These are phyloP conservation scores for Chinchilla lanigera DNA, from an alignment of 2,113 vertebrate genomes.

Conservation along the genomic window DNA sequence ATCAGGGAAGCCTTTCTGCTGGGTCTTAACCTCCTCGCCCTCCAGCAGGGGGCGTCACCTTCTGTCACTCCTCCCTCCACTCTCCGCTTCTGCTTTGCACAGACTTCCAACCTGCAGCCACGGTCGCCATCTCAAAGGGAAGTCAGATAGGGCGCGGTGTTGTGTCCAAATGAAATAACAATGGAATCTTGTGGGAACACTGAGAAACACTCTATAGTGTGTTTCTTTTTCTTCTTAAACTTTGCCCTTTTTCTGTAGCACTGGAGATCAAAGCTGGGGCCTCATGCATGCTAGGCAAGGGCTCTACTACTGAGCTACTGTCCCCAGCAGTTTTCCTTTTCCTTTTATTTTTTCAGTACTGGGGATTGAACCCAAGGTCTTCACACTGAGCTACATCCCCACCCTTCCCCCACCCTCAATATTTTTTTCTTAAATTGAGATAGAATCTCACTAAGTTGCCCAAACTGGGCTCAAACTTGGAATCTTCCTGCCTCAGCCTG, in stretches of 20 bases:
- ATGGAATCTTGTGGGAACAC: not conserved
- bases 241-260: not conserved
- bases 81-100: rapidly evolving
- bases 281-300: not conserved
- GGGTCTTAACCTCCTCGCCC: not conserved
- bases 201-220: not conserved
- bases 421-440: not conserved
- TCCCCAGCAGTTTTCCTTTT: no score
- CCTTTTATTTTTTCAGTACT: not conserved
- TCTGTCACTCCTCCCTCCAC: not conserved
- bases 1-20: not conserved
- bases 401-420: rapidly evolving
- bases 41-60: not conserved
- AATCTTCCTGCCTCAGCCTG: not conserved
- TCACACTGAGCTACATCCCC: not conserved
- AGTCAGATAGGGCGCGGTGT: not conserved
- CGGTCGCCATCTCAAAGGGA: not conserved
- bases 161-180: not conserved
- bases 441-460: not conserved
- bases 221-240: not conserved
- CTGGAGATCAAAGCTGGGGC: not conserved
- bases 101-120: not conserved
- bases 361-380: not conserved
- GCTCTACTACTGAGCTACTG: not conserved
- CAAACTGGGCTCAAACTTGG: not conserved